Evolutionary conservation across 2,113 vertebrate genomes (phyloP), one percentile per base, ranked within the genome.

Genomic region (Serranochromis macrocephalus): DNA sequence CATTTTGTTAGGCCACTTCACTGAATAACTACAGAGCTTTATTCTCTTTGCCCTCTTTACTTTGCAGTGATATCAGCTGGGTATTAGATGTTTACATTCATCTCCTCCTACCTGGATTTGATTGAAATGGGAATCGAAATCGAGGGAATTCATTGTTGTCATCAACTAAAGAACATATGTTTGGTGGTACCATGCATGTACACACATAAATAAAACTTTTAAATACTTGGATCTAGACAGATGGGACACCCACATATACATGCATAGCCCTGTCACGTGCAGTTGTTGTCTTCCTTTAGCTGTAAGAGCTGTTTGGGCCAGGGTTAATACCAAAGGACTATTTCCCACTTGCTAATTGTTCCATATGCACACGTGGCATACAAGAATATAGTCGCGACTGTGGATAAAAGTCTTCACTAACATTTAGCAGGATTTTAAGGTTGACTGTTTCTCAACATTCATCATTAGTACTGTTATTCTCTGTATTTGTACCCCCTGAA

Each of bases 331-430:
- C 63, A 78, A 8, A 26, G 24, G 61, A 53, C 38, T 40, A 10
- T 90, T 87, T 87, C 88, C 88, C 88, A 87, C 86, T 6, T 81
- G 84, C 33, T 88, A 88, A 91, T 88, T 91, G 58, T 49, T 78
- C 12, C 86, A n/a, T 81, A 88, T 81, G 71, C 53, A 55, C 78
- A 80, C 79, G 47, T 42, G 86, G n/a, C 14, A 33, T 51, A 12
- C 12, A 3, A 21, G 57, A 86, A 87, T 81, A 55, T 19, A 17
- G 12, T 57, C 13, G 2, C 81, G 45, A 40, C 38, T 26, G 36
- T 9, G 33, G 31, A 80, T 7, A 63, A 78, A 78, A 6, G 26
- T 49, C 73, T 1, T 78, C 26, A 49, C 8, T 31, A 82, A 21
- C 26, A 51, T 78, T 78, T 51, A 51, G 73, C 58, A 47, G 7